Evolutionary conservation across 2,888 invertebrate species (phyloP).

Genomic region (Slavum lentiscoides): DNA sequence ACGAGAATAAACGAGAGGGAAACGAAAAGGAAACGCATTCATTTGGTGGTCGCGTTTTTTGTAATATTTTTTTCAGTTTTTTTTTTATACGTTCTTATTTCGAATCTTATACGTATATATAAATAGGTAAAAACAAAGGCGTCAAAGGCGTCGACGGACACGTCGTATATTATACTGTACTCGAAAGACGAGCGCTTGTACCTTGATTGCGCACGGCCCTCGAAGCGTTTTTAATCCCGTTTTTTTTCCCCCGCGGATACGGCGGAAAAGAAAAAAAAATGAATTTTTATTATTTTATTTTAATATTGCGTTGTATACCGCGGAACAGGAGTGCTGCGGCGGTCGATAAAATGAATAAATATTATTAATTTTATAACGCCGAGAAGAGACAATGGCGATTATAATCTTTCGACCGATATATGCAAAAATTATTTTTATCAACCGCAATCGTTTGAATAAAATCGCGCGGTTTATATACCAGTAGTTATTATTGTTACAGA

Average conservation of each 20-base stretch:
- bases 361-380: not conserved
- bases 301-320: not conserved
- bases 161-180: not conserved
- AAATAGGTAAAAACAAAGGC: conserved; percentile 45
- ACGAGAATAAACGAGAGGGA: not conserved
- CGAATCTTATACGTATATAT: too few species aligned
- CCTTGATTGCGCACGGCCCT: conserved; percentile 45
- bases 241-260: not conserved
- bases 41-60: conserved; percentile 20
- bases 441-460: conserved; percentile 26
- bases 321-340: not conserved
- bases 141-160: conserved; percentile 31
- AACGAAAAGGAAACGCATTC: conserved; percentile 34
- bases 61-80: conserved; percentile 14
- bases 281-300: too few species aligned
- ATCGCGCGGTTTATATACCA: not conserved
- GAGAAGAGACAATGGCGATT: not conserved
- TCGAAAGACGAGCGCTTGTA: conserved; percentile 6
- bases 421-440: conserved; percentile 36
- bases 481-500: too few species aligned
- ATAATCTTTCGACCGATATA: conserved; percentile 32
- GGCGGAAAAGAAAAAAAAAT: not conserved
- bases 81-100: too few species aligned
- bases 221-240: conserved; percentile 32
- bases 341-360: conserved; percentile 47